Percentiles rank a stretch among this genome's conserved stretches.
These are phyloP conservation scores for Ciconia boyciana DNA, from an alignment of 2,113 vertebrate species.

Conservation along the genomic window DNA sequence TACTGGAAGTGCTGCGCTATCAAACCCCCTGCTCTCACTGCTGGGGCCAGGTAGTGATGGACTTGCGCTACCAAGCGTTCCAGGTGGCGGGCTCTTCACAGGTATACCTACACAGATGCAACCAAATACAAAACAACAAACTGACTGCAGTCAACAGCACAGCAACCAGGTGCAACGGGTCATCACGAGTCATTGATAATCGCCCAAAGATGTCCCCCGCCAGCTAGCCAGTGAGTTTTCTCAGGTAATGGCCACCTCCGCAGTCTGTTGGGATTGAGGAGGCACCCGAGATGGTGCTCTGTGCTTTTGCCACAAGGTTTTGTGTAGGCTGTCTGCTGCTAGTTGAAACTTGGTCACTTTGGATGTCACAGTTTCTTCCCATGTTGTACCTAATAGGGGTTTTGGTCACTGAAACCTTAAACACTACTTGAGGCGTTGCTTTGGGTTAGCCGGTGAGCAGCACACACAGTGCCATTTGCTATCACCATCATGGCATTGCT, in stretches of 20 bases:
- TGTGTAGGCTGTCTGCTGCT: not conserved
- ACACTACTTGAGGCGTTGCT: not conserved
- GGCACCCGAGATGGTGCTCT: not conserved
- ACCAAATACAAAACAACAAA: not conserved
- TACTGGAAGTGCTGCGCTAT: not conserved
- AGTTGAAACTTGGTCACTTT: not conserved
- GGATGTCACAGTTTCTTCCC: not conserved
- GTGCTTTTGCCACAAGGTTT: not conserved
- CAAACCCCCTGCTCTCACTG: not conserved
- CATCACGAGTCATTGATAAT: accelerated
- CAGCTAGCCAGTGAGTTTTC: not conserved
- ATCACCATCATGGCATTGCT: not conserved
- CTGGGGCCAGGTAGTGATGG: not conserved
- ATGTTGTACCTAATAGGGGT: not conserved
- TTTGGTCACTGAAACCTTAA: not conserved
- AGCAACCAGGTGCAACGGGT: not conserved
- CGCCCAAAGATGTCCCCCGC: not conserved
- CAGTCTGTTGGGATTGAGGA: not conserved
- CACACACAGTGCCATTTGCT: not conserved
- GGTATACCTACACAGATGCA: not conserved
- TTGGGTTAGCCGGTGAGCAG: not conserved
- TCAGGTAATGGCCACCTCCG: not conserved
- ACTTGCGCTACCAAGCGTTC: not conserved
- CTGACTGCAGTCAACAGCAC: not conserved
- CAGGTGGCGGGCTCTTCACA: not conserved